phyloP scores from a whole-genome alignment of 2,888 invertebrate genomes.

The Stenotaenia linearis region DNA sequence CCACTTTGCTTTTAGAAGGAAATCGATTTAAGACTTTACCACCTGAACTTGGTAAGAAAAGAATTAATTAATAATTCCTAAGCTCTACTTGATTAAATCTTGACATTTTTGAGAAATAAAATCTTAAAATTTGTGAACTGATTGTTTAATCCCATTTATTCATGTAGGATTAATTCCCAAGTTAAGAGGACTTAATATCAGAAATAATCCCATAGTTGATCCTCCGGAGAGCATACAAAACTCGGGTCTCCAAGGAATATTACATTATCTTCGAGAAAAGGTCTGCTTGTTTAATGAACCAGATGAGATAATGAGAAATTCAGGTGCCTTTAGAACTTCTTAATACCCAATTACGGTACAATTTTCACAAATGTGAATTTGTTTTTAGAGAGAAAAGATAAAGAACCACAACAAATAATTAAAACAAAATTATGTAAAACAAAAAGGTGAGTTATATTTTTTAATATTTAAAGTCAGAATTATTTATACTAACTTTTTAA shows the following conservation, averaged over 20 bases:
- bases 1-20: not conserved
- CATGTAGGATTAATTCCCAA: not conserved
- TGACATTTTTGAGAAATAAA: not conserved
- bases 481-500: too few relatives aligned
- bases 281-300: not conserved
- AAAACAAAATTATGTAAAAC: too few relatives aligned
- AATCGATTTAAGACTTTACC: not conserved
- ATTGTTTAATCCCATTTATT: not conserved
- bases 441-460: too few relatives aligned
- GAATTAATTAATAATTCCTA: not conserved
- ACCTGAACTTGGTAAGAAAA: constrained; percentile 27
- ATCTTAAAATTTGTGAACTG: not conserved
- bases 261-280: constrained; percentile 16
- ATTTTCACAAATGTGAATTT: too few relatives aligned
- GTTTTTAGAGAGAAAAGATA: too few relatives aligned
- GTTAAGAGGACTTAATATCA: not conserved
- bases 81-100: not conserved
- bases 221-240: not conserved
- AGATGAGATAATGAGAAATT: not conserved
- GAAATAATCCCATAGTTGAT: constrained; percentile 24
- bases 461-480: too few relatives aligned
- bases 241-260: not conserved
- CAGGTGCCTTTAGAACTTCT: not conserved
- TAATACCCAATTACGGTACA: too few relatives aligned
- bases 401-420: too few relatives aligned